Evolutionary conservation across 37 sponge, comb jelly and placozoan genomes (phyloP), one percentile per base, ranked within the genome.

Genomic region (Halisarca cf. caerulea): DNA sequence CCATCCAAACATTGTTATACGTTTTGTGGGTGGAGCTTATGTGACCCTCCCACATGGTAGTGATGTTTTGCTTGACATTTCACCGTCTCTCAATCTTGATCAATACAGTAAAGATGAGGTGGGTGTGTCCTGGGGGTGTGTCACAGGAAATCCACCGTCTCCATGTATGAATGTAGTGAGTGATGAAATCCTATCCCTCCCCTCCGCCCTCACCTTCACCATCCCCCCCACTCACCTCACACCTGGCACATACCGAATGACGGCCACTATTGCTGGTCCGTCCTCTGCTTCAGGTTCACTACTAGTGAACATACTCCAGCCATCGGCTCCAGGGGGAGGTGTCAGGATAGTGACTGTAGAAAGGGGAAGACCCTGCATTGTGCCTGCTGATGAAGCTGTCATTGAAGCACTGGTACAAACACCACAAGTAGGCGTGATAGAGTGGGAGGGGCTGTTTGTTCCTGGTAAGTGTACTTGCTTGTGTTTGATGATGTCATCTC

Each of bases 401-500:
- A 37, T 74, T 8, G 24, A 17, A 40, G 77, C 43, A 2, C n/a
- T 74, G 25, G 77, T 74, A 33, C 77, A 44, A 37, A 74, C 77
- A 40, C 77, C 77, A 15, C n/a, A 74, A 74, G 77, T 11, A 14
- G 77, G 77, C 5, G 77, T 74, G 77, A 44, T 74, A n/a, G 24
- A 41, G 39, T 74, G 77, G 77, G 77, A 74, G 77, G 39, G 42
- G 42, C 43, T 74, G 42, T 74, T 40, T 40, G 42, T 74, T 9
- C 77, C 44, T 20, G 77, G 77, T 74, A 2, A 59, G 7, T 6
- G 3, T n/a, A 59, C 3, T 9, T n/a, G 23, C 25, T 54, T 54
- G 11, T 54, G 17, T 17, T 54, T 11, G 57, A 11, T 20, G 17
- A 54, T 54, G 17, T 54, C 9, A 2, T 17, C 57, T 17, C 57